A percentile compares a stretch with the other conserved stretches of the same genome.
phyloP scores from a whole-genome alignment of 2,797 vertebrate species.

The Psittacula derbiana region DNA sequence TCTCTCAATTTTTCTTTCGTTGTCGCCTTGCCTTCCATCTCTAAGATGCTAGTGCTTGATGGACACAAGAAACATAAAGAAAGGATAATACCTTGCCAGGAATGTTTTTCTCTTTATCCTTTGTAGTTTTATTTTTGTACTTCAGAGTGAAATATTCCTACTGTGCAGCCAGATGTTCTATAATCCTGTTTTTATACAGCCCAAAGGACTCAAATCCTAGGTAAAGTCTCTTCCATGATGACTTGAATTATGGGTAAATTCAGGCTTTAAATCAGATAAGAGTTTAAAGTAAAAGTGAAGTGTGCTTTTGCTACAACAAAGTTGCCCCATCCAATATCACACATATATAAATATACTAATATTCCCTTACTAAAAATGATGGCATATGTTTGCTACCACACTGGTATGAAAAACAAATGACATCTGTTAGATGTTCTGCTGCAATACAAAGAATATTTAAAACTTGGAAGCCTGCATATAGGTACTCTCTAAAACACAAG shows the following conservation, averaged over 20 bases:
- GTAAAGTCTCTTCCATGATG: conserved; percentile 41
- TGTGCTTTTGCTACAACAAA: conserved; percentile 14
- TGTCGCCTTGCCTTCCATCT: conserved; percentile 59
- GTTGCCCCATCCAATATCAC: neutral
- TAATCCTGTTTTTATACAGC: conserved; percentile 73
- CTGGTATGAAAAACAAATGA: conserved; percentile 22
- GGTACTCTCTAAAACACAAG: neutral
- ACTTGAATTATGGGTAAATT: conserved; percentile 42
- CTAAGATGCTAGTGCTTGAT: conserved; percentile 56
- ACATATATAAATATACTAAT: neutral
- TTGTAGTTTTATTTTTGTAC: conserved; percentile 73
- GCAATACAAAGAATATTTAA: neutral
- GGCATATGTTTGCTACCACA: neutral
- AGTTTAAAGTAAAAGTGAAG: conserved; percentile 9
- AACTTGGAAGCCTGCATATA: neutral
- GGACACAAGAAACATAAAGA: conserved; percentile 69
- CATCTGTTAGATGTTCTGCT: conserved; percentile 13
- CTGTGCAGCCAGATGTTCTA: conserved; percentile 76
- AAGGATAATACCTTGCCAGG: conserved; percentile 72
- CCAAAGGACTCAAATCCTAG: conserved; percentile 53
- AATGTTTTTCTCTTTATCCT: conserved; percentile 72
- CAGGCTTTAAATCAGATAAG: neutral
- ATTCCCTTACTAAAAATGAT: neutral
- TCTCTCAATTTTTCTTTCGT: conserved; percentile 50
- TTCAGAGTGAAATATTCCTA: conserved; percentile 73